Percentiles rank a stretch among this genome's conserved stretches.
These are phyloP conservation scores for Xenopus laevis DNA, from an alignment of 2,113 vertebrate genomes.

Conservation along the genomic window DNA sequence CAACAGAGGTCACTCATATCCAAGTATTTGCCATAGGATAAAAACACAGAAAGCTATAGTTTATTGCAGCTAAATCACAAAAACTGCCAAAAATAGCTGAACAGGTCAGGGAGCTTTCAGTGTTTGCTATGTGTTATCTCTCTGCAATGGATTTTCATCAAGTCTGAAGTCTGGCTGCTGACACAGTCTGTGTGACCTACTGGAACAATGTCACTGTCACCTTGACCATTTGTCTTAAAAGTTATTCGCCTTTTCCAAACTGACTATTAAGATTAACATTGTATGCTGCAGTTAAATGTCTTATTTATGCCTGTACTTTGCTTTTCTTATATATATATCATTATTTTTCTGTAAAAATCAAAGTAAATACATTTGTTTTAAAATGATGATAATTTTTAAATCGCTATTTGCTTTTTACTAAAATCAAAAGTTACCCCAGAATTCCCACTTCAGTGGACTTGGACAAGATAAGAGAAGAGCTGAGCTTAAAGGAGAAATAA, in stretches of 20 bases:
- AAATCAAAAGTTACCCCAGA: too few species aligned
- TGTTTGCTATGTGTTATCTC: slow-evolving; percentile 28
- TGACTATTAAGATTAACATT: slow-evolving; percentile 13
- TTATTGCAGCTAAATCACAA: slow-evolving; percentile 12
- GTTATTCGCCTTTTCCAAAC: slow-evolving; percentile 7
- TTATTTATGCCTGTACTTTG: too few species aligned
- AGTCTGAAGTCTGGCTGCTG: slow-evolving; percentile 9
- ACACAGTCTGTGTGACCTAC: slow-evolving; percentile 17
- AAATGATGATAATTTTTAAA: too few species aligned
- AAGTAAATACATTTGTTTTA: too few species aligned
- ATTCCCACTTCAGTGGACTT: too few species aligned
- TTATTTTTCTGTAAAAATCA: too few species aligned
- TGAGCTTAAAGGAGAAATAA: too few species aligned
- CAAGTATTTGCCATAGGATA: neutral
- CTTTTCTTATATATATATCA: too few species aligned
- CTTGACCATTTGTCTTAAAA: slow-evolving; percentile 7
- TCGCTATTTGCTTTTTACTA: too few species aligned
- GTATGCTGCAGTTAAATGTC: neutral
- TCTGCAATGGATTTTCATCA: slow-evolving; percentile 22
- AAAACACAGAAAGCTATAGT: neutral
- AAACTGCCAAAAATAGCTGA: slow-evolving; percentile 26
- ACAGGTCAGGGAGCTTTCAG: slow-evolving; percentile 19
- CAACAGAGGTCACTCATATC: slow-evolving; percentile 29
- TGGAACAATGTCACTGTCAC: slow-evolving; percentile 28
- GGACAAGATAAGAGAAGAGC: too few species aligned